Evolutionary conservation across 2,888 invertebrate genomes (phyloP).

Genomic region (Bhutanitis thaidina): DNA sequence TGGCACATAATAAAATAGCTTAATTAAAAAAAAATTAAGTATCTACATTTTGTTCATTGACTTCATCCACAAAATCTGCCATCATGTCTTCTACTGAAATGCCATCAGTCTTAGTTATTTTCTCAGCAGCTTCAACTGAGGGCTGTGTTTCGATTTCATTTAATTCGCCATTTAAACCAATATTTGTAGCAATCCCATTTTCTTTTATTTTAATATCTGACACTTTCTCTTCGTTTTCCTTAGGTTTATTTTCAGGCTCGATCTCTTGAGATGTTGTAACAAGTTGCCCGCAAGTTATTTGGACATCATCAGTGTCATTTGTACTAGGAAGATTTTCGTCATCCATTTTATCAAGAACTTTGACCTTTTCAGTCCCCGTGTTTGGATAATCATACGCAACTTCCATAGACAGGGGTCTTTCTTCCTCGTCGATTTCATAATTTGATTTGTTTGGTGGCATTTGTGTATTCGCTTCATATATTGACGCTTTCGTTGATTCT

Average conservation of each 20-base stretch:
- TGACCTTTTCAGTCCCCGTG: slow-evolving; percentile 37
- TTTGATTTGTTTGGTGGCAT: slow-evolving; percentile 36
- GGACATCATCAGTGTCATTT: slow-evolving; percentile 64
- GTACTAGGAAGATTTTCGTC: slow-evolving; percentile 61
- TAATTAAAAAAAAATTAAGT: slow-evolving; percentile 23
- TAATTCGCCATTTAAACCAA: neutral
- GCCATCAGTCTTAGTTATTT: slow-evolving; percentile 27
- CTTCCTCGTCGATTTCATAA: slow-evolving; percentile 42
- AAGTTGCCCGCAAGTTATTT: slow-evolving; percentile 64
- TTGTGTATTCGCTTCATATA: slow-evolving; percentile 50
- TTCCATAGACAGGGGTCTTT: slow-evolving; percentile 50
- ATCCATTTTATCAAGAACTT: slow-evolving; percentile 50
- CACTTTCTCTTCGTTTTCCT: slow-evolving; percentile 21
- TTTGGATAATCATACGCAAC: slow-evolving; percentile 52
- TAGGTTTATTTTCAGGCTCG: slow-evolving; percentile 30
- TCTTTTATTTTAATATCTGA: slow-evolving; percentile 32
- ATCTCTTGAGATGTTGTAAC: slow-evolving; percentile 46
- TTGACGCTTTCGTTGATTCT: slow-evolving; percentile 18
- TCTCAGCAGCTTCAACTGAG: neutral
- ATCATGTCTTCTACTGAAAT: slow-evolving; percentile 64
- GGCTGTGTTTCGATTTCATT: slow-evolving; percentile 1
- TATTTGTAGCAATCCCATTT: slow-evolving; percentile 37
- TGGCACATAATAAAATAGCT: neutral
- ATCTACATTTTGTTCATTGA: slow-evolving; percentile 44
- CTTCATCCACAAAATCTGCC: slow-evolving; percentile 72